Conservation (phyloP, 2,113 vertebrate species). For the Thryonomys swinderianus region DNA sequence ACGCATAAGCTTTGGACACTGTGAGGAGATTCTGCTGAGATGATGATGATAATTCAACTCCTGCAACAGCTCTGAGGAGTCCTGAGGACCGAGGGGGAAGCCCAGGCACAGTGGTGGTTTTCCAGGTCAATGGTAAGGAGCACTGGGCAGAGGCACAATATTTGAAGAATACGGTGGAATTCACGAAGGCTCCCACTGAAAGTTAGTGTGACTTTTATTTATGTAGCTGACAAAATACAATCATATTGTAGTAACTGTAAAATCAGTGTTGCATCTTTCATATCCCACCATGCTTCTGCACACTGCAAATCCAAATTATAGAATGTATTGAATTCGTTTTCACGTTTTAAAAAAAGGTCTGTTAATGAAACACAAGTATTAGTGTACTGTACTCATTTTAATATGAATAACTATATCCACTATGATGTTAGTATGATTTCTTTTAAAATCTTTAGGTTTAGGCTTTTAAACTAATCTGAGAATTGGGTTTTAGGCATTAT, state of each 20-base stretch:
- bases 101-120: accelerated
- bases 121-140: not conserved
- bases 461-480: not conserved
- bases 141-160: not conserved
- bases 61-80: too few species aligned
- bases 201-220: not conserved
- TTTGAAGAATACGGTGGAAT: not conserved
- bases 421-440: not conserved
- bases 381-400: not conserved
- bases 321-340: not conserved
- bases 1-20: not conserved
- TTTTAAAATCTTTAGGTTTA: not conserved
- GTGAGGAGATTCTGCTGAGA: not conserved
- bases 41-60: not conserved
- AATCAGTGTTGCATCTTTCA: not conserved
- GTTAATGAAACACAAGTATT: not conserved
- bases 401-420: not conserved
- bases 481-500: not conserved
- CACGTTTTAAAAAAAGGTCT: not conserved
- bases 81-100: too few species aligned
- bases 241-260: not conserved
- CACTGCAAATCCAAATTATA: not conserved
- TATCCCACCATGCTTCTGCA: not conserved
- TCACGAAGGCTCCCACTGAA: not conserved
- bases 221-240: not conserved